These are phyloP conservation scores for Pontoporia blainvillei DNA, from an alignment of 2,113 vertebrate genomes.

Conservation along the genomic window DNA sequence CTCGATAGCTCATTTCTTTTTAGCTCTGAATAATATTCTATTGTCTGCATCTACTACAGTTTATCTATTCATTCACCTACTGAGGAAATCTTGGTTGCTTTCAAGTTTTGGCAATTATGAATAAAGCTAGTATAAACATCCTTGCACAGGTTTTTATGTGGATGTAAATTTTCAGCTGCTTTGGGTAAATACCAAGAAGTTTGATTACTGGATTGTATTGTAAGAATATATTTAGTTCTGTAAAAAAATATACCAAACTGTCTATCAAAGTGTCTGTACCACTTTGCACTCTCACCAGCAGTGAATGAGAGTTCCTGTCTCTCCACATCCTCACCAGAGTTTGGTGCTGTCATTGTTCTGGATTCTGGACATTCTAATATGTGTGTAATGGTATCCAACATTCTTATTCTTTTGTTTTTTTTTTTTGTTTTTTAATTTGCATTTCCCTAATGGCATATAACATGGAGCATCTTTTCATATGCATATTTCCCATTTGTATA, in stretches of 20 bases:
- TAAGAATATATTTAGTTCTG: not conserved
- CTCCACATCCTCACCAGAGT: accelerated
- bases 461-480: not conserved
- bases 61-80: not conserved
- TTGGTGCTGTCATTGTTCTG: not conserved
- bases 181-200: not conserved
- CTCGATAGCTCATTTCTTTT: not conserved
- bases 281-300: not conserved
- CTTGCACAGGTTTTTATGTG: not conserved
- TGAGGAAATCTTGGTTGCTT: not conserved
- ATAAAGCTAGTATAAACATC: not conserved
- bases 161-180: not conserved
- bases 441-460: not conserved
- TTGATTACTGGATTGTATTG: not conserved
- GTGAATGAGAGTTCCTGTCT: not conserved
- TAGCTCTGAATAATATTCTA: not conserved
- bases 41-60: not conserved
- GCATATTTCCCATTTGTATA: accelerated
- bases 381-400: not conserved
- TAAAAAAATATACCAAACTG: not conserved
- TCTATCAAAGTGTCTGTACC: not conserved
- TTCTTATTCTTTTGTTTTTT: no score
- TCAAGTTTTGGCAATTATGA: not conserved
- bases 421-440: not conserved
- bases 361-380: not conserved